A percentile compares a stretch with the other conserved stretches of the same genome.
These are phyloP conservation scores for Drosophila anomelani DNA, from an alignment of 2,888 invertebrate genomes.

Conservation along the genomic window DNA sequence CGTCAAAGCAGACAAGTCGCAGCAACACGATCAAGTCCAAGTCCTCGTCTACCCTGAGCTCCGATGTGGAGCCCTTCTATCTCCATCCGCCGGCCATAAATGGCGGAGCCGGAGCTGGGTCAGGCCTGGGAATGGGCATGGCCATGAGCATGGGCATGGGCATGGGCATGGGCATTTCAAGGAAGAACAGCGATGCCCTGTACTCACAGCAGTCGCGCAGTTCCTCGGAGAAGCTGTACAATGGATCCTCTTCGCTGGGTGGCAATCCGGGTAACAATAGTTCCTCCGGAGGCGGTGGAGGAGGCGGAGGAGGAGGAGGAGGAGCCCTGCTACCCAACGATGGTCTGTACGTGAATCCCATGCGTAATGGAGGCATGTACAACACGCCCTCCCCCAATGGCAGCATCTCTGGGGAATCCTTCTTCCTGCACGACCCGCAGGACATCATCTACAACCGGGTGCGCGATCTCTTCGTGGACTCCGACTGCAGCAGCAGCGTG, in stretches of 20 bases:
- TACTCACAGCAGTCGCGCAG: conserved; percentile 81
- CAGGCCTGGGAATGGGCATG: conserved; percentile 19
- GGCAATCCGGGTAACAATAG: conserved; percentile 48
- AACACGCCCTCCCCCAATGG: conserved; percentile 86
- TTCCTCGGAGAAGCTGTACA: conserved; percentile 83
- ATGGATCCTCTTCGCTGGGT: conserved; percentile 57
- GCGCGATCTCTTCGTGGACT: conserved; percentile 90
- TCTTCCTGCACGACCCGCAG: conserved; percentile 93
- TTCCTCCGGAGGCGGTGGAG: conserved; percentile 15
- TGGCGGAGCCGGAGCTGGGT: conserved; percentile 41
- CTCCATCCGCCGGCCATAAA: conserved; percentile 88
- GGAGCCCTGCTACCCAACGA: conserved; percentile 85
- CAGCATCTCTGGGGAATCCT: conserved; percentile 88
- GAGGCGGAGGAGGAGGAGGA: conserved; percentile 14
- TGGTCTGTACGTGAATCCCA: conserved; percentile 93
- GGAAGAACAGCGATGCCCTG: conserved; percentile 82
- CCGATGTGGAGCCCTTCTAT: conserved; percentile 89
- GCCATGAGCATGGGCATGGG: conserved; percentile 28
- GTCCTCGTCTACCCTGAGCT: conserved; percentile 84
- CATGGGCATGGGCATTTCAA: conserved; percentile 60
- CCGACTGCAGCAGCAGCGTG: conserved; percentile 83
- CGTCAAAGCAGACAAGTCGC: conserved; percentile 82
- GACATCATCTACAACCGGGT: conserved; percentile 93
- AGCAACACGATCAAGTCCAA: conserved; percentile 85
- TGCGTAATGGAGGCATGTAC: conserved; percentile 86